Base-by-base conservation (phyloP, 2,888 invertebrate species). In the Idaea straminata region DNA sequence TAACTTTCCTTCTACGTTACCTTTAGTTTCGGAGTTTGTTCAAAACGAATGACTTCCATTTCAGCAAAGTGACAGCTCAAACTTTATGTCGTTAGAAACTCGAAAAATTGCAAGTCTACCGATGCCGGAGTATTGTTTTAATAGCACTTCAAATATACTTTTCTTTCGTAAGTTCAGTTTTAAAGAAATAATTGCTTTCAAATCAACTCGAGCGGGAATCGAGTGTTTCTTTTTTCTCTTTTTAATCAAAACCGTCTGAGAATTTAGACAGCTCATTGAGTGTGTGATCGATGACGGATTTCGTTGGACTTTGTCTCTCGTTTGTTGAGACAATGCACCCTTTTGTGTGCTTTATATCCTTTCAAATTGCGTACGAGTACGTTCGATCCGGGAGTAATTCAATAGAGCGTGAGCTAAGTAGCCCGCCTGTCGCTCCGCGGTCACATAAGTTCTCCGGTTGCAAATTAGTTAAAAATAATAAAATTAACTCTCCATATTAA, bases 401-500 rank as follows among this genome's bases (percentile, higher is more conserved):
- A 90, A 89, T 87, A 86, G 86, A 85, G 77, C 83, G 83, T 85
- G 81, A 82, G 79, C 74, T 86, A 87, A 88, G 85, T 88, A 80
- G 87, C 87, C 91, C 89, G 86, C 88, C 86, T 86, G 83, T 79
- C 75, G 62, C 71, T 67, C 69, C 74, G 79, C 79, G 78, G 82
- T 82, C 83, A 78, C 83, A 83, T 76, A 78, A 81, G 82, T 77
- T 85, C 82, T 91, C 88, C 72, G 82, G 87, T 92, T 92, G 85
- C 92, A 84, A 83, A 81, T 66, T 71, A 61, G 76, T 77, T 73
- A 80, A 82, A 81, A 79, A 77, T 74, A 77, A 77, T 80, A 83
- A 84, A 88, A 84, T 82, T 83, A 81, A 84, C 85, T 82, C 79
- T 74, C 76, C 80, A 83, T 91, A 92, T 92, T 89, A 89, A 87